Percentiles rank a stretch among this genome's conserved stretches.
phyloP scores from a whole-genome alignment of 2,113 vertebrate species.

The Hiodon tergisus region DNA sequence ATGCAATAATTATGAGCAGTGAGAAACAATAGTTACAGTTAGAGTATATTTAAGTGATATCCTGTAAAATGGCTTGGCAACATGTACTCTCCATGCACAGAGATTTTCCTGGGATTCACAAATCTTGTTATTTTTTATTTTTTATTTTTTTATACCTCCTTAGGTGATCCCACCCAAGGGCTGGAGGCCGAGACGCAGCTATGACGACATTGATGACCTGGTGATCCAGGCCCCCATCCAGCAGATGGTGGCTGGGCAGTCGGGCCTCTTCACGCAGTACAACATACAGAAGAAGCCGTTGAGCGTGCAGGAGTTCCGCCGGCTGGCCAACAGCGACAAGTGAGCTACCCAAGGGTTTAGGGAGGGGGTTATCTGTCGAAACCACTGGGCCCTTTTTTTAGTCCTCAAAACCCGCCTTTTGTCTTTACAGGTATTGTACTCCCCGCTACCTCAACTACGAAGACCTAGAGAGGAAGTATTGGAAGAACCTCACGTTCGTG shows the following conservation, averaged over 20 bases:
- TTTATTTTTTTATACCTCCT: neutral
- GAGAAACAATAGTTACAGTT: too few species aligned
- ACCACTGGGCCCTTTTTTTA: neutral
- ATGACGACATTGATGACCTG: constrained; percentile 90
- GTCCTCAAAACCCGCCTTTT: neutral
- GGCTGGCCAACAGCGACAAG: constrained; percentile 93
- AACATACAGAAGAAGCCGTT: constrained; percentile 97
- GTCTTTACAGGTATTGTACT: constrained; percentile 78
- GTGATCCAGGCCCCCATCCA: constrained; percentile 93
- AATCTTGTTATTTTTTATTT: too few species aligned
- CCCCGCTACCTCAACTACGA: constrained; percentile 96
- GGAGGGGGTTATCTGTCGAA: too few species aligned
- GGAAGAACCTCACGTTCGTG: constrained; percentile 97
- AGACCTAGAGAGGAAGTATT: constrained; percentile 95
- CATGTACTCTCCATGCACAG: too few species aligned
- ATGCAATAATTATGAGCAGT: too few species aligned
- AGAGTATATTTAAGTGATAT: too few species aligned
- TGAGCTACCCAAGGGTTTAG: constrained; percentile 47
- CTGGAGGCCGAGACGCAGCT: constrained; percentile 85
- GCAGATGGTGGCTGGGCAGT: constrained; percentile 94
- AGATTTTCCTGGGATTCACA: too few species aligned
- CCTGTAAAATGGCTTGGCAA: too few species aligned
- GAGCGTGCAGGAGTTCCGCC: constrained; percentile 87
- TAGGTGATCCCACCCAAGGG: constrained; percentile 91
- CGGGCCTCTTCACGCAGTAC: constrained; percentile 94